Percentiles rank a stretch among this genome's conserved stretches.
These are phyloP conservation scores for Agonopterix heracliana DNA, from an alignment of 2,888 invertebrate genomes.

Conservation along the genomic window DNA sequence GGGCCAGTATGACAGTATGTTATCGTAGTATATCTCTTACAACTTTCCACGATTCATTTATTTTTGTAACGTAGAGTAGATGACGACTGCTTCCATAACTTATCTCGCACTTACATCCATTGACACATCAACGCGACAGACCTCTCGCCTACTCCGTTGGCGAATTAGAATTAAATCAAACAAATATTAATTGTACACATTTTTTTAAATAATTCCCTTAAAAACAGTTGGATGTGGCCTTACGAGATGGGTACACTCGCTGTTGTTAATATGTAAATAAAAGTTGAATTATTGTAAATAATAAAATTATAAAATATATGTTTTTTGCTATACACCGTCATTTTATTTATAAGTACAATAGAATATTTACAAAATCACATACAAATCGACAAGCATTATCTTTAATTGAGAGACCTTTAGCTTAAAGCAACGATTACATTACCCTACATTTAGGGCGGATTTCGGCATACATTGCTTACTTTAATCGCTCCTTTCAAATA, in stretches of 20 bases:
- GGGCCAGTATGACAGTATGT: no score
- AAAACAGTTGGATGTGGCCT: conserved; percentile 64
- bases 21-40: no score
- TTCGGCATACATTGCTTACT: no score
- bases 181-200: conserved; percentile 13
- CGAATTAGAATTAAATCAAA: conserved; percentile 20
- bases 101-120: conserved; percentile 25
- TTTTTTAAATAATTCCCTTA: conserved; percentile 50
- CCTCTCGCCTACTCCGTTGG: neutral
- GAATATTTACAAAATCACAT: no score
- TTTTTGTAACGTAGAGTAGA: conserved; percentile 37
- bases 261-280: conserved; percentile 76
- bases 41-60: conserved; percentile 35
- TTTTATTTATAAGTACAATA: conserved; percentile 19
- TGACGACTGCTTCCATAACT: conserved; percentile 24
- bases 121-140: conserved; percentile 21
- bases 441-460: no score
- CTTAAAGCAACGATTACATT: no score
- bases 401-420: no score
- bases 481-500: no score
- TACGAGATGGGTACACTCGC: conserved; percentile 54
- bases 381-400: no score
- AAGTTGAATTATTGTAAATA: conserved; percentile 75
- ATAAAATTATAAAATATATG: conserved; percentile 73
- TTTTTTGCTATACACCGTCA: conserved; percentile 65